Base-by-base conservation (phyloP, 1,140 invertebrate genomes). In the Fopius arisanus region DNA sequence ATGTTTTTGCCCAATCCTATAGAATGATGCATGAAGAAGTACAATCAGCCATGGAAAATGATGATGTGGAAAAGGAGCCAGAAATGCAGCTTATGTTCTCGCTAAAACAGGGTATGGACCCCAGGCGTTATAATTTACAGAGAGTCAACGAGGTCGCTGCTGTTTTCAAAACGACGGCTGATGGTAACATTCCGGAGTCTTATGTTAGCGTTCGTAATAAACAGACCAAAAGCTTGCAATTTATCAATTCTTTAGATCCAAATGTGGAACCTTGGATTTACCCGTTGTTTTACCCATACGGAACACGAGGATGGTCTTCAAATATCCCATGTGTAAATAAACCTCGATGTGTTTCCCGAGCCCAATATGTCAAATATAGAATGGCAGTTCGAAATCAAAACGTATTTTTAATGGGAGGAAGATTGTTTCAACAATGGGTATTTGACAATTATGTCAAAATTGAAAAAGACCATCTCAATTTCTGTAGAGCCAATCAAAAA, bases 401-500 rank as follows among this genome's bases (percentile, higher is more conserved):
- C 19, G 54, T 72, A 29, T 62, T 72, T 66, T 37, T 72, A 62
- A 41, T 72, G 26, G 70, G 70, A 40, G 23, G 70, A 40, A 51
- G 62, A 62, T 41, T 72, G 16, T 72, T 72, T 65, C 70, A 66
- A 43, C 70, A 72, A 65, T 72, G 70, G 62, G 70, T 41, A 41
- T 54, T 72, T 16, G 70, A 72, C 43, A 72, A 72, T 65, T 72
- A 72, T 66, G 54, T 72, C 16, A 72, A 72, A 72, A 41, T 72
- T 40, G 70, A 72, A 33, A 72, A 72, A 65, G 70, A 72, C 65
- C 26, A 59, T 12, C 63, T 72, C 23, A 21, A 72, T 19, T 72
- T 72, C 41, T 59, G 29, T 12, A 43, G 59, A 66, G 9, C 26
- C 41, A 72, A 72, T 72, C 70, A 72, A 72, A 29, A 26, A 4